Evolutionary conservation across 2,888 invertebrate genomes (phyloP).

Genomic region (Oscheius sp.): DNA sequence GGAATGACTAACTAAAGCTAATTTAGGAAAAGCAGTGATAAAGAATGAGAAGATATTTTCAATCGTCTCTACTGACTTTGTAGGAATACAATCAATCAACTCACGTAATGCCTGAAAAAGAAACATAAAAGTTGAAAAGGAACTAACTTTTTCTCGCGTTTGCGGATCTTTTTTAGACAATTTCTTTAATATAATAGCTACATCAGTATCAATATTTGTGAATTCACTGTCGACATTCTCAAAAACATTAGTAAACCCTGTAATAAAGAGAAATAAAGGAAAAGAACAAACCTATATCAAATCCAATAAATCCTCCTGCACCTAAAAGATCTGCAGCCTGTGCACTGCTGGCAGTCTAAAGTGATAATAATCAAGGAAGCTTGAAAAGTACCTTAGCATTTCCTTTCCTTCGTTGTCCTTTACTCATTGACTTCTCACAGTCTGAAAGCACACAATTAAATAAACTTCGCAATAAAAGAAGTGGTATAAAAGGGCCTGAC

Average conservation of each 20-base stretch:
- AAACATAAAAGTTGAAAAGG: neutral
- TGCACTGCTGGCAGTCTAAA: conserved; percentile 42
- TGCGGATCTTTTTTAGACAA: conserved; percentile 58
- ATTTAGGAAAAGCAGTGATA: conserved; percentile 34
- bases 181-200: conserved; percentile 56
- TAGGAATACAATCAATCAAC: conserved; percentile 33
- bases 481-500: too few species aligned
- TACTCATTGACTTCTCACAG: conserved; percentile 34
- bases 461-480: too few species aligned
- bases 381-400: conserved; percentile 41
- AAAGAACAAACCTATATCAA: conserved; percentile 23
- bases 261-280: neutral
- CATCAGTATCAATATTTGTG: conserved; percentile 50
- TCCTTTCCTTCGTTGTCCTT: conserved; percentile 43
- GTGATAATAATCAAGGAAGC: neutral
- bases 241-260: conserved; percentile 15
- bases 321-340: conserved; percentile 43
- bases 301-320: conserved; percentile 25
- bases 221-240: conserved; percentile 16
- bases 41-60: conserved; percentile 38
- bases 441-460: too few species aligned
- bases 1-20: conserved; percentile 28
- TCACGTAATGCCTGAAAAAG: conserved; percentile 37
- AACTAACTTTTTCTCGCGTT: conserved; percentile 59
- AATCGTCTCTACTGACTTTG: conserved; percentile 17